Evolutionary conservation across 2,113 vertebrate genomes (phyloP).

Genomic region (Chionis minor): DNA sequence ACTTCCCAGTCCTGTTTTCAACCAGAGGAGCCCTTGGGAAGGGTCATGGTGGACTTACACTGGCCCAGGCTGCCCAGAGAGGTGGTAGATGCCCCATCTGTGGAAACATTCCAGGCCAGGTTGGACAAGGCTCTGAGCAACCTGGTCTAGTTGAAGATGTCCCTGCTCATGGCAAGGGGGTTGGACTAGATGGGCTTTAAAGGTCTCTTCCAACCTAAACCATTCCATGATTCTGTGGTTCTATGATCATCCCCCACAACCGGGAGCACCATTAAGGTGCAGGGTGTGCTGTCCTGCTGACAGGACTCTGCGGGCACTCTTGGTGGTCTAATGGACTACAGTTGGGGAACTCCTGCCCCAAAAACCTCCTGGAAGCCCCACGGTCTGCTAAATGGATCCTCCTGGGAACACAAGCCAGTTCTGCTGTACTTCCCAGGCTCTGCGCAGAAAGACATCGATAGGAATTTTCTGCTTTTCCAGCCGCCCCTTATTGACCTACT

Average conservation of each 20-base stretch:
- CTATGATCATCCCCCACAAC: not conserved
- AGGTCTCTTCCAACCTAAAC: not conserved
- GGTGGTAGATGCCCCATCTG: not conserved
- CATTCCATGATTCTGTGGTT: not conserved
- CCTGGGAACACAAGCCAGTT: not conserved
- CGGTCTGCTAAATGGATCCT: not conserved
- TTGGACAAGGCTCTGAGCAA: rapidly evolving
- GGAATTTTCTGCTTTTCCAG: not conserved
- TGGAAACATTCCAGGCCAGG: rapidly evolving
- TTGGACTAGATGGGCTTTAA: not conserved
- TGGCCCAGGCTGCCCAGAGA: not conserved
- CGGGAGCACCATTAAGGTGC: not conserved
- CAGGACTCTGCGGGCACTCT: not conserved
- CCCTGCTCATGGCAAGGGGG: rapidly evolving
- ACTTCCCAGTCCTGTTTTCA: not conserved
- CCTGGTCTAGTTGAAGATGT: not conserved
- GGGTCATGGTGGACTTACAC: rapidly evolving
- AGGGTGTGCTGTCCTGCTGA: not conserved
- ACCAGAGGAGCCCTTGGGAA: not conserved
- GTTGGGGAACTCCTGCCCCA: not conserved
- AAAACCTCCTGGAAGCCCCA: not conserved
- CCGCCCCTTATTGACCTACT: not conserved
- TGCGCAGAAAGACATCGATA: not conserved
- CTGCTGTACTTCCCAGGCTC: not conserved
- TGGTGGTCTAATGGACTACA: not conserved